phyloP scores from a whole-genome alignment of 2,113 vertebrate genomes.

The Anoplopoma fimbria region DNA sequence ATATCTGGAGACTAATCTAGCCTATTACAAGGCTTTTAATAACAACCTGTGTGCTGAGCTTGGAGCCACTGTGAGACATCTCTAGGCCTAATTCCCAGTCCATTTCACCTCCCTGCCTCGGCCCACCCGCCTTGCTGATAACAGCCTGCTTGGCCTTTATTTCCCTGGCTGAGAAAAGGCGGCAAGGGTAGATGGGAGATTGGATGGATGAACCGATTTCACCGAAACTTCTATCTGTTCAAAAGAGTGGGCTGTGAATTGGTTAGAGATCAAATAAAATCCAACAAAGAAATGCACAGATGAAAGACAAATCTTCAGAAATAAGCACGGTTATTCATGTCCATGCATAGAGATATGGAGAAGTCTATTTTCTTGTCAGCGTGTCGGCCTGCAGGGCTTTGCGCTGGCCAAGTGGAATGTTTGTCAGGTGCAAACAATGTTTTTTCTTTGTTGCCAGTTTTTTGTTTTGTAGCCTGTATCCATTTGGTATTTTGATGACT shows the following conservation, averaged over 20 bases:
- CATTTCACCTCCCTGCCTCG: constrained; percentile 19
- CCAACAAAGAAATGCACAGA: constrained; percentile 8
- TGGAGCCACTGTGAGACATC: constrained; percentile 41
- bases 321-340: constrained; percentile 15
- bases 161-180: constrained; percentile 14
- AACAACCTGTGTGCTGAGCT: constrained; percentile 52
- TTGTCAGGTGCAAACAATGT: constrained; percentile 6
- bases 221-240: constrained; percentile 9
- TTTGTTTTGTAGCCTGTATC: constrained; percentile 6
- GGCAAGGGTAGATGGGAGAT: constrained; percentile 27
- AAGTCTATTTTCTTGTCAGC: constrained; percentile 29
- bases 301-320: constrained; percentile 10
- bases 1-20: constrained; percentile 66
- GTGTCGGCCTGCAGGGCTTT: constrained; percentile 2
- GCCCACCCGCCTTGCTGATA: constrained; percentile 32
- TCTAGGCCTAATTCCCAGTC: constrained; percentile 48
- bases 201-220: constrained; percentile 20
- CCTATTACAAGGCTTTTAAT: constrained; percentile 70
- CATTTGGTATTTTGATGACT: constrained; percentile 49
- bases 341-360: constrained; percentile 27
- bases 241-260: constrained; percentile 2
- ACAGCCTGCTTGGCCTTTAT: constrained; percentile 45
- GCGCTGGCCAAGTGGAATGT: constrained; percentile 10
- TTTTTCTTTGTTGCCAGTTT: background rate
- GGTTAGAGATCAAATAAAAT: constrained; percentile 25